Conservation (phyloP, 2,888 invertebrate genomes). For the Nowickia ferox region DNA sequence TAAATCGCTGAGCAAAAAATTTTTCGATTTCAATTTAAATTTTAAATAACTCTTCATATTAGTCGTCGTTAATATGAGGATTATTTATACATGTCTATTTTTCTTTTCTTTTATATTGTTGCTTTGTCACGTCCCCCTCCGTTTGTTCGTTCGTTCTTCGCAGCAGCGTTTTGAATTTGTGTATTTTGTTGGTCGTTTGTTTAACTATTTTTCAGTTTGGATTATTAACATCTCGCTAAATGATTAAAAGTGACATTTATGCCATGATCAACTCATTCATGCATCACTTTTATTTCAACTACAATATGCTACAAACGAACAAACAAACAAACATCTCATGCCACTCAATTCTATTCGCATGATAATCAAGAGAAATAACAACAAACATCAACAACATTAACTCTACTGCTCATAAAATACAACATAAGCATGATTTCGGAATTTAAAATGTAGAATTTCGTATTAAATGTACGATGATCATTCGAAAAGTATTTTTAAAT, state of each 20-base stretch:
- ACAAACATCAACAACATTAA: constrained; percentile 31
- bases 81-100: constrained; percentile 29
- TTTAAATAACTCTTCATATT: constrained; percentile 59
- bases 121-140: constrained; percentile 6
- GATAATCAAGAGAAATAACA: constrained; percentile 9
- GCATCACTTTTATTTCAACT: constrained; percentile 74
- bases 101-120: constrained; percentile 16
- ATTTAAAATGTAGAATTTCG: constrained; percentile 10
- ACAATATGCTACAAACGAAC: background rate
- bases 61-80: constrained; percentile 39
- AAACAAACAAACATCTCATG: constrained; percentile 23
- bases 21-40: constrained; percentile 67
- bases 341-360: constrained; percentile 55
- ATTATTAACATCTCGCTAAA: constrained; percentile 77
- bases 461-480: constrained; percentile 17
- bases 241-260: constrained; percentile 82
- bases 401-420: constrained; percentile 20
- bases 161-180: constrained; percentile 22
- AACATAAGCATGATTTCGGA: constrained; percentile 33
- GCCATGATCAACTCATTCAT: constrained; percentile 78
- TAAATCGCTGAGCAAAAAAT: constrained; percentile 63
- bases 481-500: background rate
- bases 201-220: constrained; percentile 70
- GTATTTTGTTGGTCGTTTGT: constrained; percentile 77
- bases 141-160: background rate